phyloP scores from a whole-genome alignment of 2,113 vertebrate genomes.

The Pycnonotus jocosus region DNA sequence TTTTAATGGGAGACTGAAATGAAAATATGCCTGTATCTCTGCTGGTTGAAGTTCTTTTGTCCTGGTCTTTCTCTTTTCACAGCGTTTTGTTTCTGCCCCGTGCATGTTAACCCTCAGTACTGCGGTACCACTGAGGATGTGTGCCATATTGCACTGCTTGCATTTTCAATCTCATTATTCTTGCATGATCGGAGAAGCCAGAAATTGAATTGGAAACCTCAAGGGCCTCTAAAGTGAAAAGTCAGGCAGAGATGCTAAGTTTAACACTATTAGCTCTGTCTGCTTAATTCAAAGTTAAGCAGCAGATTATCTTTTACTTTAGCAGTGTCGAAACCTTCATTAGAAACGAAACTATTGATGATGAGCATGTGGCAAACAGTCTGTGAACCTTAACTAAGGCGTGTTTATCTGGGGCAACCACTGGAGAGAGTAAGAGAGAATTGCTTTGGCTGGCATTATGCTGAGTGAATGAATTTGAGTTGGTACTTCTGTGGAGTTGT shows the following conservation, averaged over 20 bases:
- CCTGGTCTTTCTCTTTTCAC: neutral
- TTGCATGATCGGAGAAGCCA: neutral
- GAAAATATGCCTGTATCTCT: neutral
- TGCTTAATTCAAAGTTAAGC: constrained; percentile 39
- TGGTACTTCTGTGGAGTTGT: neutral
- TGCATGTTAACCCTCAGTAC: neutral
- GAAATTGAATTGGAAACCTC: constrained; percentile 42
- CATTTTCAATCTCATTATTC: constrained; percentile 6
- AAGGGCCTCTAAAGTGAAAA: constrained; percentile 16
- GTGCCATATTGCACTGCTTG: neutral
- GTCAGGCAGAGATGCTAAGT: neutral
- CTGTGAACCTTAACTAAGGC: constrained; percentile 26
- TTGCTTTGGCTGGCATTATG: neutral
- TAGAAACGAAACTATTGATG: constrained; percentile 35
- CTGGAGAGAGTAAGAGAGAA: neutral
- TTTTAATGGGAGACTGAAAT: neutral
- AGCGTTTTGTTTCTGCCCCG: neutral
- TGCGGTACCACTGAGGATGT: neutral
- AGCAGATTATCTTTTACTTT: constrained; percentile 31
- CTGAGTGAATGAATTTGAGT: neutral
- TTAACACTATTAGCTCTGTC: constrained; percentile 18
- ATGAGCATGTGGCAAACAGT: neutral
- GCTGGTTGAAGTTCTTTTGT: neutral
- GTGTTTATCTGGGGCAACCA: constrained; percentile 7
- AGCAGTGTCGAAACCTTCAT: neutral